Conservation (phyloP, 2,888 invertebrate species). For the Palloptera scutellata region DNA sequence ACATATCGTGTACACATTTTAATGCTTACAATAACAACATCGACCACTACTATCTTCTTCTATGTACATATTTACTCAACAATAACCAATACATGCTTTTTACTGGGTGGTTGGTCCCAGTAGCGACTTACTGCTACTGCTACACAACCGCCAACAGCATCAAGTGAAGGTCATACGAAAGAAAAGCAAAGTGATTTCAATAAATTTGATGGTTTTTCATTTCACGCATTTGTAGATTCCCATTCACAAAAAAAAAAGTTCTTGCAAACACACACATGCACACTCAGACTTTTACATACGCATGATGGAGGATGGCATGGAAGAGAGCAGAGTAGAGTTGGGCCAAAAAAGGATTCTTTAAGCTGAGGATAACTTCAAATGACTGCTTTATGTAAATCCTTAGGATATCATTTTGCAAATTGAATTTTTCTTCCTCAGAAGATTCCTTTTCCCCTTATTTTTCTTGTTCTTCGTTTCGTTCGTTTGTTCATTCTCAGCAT, state of each 20-base stretch:
- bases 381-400: slow-evolving; percentile 61
- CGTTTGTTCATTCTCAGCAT: slow-evolving; percentile 1
- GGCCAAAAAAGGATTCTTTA: slow-evolving; percentile 29
- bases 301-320: neutral
- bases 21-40: no score
- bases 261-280: neutral
- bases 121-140: no score
- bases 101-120: no score
- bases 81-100: no score
- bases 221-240: slow-evolving; percentile 41
- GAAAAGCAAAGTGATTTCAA: slow-evolving; percentile 57
- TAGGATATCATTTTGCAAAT: slow-evolving; percentile 61
- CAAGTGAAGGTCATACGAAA: slow-evolving; percentile 24
- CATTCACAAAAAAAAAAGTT: neutral
- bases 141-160: slow-evolving; percentile 21
- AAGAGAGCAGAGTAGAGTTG: neutral
- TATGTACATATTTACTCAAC: no score
- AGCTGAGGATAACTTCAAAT: slow-evolving; percentile 58
- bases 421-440: slow-evolving; percentile 59
- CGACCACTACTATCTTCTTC: no score
- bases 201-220: slow-evolving; percentile 63
- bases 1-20: no score
- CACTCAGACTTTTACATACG: neutral
- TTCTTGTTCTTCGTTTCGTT: slow-evolving; percentile 15
- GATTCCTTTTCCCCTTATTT: slow-evolving; percentile 36